Evolutionary conservation across 2,888 invertebrate species (phyloP), one percentile per base, ranked within the genome.

Genomic region (Autographa gamma): DNA sequence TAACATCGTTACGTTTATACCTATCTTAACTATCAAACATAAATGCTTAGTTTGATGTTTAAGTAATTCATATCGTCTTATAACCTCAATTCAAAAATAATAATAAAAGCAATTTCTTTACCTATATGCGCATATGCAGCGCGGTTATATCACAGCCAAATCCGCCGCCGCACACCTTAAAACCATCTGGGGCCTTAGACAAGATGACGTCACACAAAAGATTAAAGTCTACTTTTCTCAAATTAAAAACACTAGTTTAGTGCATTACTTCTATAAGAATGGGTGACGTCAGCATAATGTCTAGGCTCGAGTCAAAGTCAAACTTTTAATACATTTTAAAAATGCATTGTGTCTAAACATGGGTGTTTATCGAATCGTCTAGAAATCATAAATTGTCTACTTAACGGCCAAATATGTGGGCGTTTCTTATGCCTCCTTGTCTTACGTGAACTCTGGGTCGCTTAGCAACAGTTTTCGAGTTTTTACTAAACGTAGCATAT

Each of bases 71-170:
- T 61, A 59, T 62, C 48, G 62, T 69, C 68, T 76, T 66, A 64
- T 63, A 69, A 75, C 69, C 61, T 56, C 71, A 68, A 75, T 16
- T 69, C 69, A 63, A 69, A 79, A 76, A 78, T 72, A 75, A 74
- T 69, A 71, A 76, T 85, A 77, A 77, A 77, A 80, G 66, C 65
- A 77, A 83, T 67, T 76, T 76, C 74, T 75, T 83, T 84, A 77
- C 82, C 81, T 87, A 71, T 78, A 63, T 69, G 76, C 86, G 83
- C 84, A 70, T 59, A 69, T 77, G 69, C 75, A 79, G 73, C 86
- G 80, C 83, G 65, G 73, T 74, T 84, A 86, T 93, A 94, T 94
- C 94, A 94, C 94, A 95, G 94, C 93, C 93, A 91, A 91, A 86
- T 89, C 84, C 88, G 87, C 91, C 93, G 87, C 90, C 92, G 89